Conservation (phyloP, 2,113 vertebrate genomes). For the Percopsis transmontana region DNA sequence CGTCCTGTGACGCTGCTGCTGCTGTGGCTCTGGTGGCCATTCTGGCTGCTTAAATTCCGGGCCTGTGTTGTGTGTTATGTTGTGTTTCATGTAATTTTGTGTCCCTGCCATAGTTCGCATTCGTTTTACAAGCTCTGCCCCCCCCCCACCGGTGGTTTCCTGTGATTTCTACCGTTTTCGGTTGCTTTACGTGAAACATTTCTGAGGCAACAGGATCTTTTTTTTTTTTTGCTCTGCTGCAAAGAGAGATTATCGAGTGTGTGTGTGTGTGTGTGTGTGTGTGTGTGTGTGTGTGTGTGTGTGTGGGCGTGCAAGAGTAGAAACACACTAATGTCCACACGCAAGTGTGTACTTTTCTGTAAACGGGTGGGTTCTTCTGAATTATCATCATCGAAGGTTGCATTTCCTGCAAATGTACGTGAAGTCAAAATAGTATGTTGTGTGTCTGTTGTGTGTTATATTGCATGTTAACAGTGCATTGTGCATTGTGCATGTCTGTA, state of each 20-base stretch:
- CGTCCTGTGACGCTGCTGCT: conserved; percentile 12
- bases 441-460: no score
- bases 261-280: conserved; percentile 16
- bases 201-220: conserved; percentile 17
- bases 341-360: no score
- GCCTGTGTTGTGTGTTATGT: conserved; percentile 15
- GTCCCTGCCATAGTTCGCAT: conserved; percentile 35
- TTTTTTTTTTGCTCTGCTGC: conserved; percentile 40
- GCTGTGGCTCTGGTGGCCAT: conserved; percentile 26
- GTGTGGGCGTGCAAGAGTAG: conserved; percentile 15
- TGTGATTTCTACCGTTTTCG: conserved; percentile 46
- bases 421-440: no score
- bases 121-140: conserved; percentile 28
- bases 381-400: no score
- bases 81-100: conserved; percentile 27
- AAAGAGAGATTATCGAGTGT: conserved; percentile 40
- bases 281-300: conserved; percentile 13
- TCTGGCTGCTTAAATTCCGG: conserved; percentile 26
- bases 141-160: background rate
- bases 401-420: no score
- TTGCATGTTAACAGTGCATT: no score
- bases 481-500: no score
- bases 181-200: conserved; percentile 30
- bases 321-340: no score
- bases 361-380: no score